Percentiles rank a stretch among this genome's conserved stretches.
phyloP scores from a whole-genome alignment of 2,888 invertebrate species.

The Nomada ferruginata region DNA sequence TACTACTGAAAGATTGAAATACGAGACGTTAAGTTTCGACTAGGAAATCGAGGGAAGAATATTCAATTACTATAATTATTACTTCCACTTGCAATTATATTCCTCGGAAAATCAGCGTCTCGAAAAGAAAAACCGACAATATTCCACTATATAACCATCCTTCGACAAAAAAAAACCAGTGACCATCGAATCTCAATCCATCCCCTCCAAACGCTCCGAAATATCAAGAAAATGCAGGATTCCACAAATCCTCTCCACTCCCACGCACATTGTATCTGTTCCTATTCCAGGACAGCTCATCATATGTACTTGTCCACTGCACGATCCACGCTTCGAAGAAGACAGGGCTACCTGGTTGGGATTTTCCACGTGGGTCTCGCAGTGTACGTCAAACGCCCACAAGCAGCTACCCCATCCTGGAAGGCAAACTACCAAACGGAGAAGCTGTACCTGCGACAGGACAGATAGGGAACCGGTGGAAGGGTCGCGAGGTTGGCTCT shows the following conservation, averaged over 20 bases:
- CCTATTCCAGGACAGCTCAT: constrained; percentile 6
- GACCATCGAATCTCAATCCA: background rate
- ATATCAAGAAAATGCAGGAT: constrained; percentile 6
- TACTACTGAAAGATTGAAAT: background rate
- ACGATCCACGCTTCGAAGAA: background rate
- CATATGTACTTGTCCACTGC: constrained; percentile 3
- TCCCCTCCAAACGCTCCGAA: background rate
- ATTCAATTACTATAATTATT: background rate
- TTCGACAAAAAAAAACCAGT: too few species aligned
- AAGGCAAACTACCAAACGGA: constrained; percentile 9
- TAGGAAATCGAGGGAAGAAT: background rate
- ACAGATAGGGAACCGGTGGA: constrained; percentile 41
- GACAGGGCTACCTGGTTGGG: constrained; percentile 32
- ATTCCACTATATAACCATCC: too few species aligned
- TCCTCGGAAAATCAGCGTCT: too few species aligned
- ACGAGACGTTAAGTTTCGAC: background rate
- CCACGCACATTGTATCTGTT: background rate
- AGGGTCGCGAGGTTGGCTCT: constrained; percentile 27
- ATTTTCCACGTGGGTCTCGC: constrained; percentile 48
- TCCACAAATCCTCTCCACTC: constrained; percentile 9
- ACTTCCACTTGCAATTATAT: background rate
- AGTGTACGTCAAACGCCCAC: constrained; percentile 26
- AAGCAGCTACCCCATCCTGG: background rate
- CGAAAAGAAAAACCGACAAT: too few species aligned
- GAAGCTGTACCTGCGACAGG: constrained; percentile 49